Evolutionary conservation across 2,797 vertebrate genomes (phyloP).

Genomic region (Centropyge bicolor): DNA sequence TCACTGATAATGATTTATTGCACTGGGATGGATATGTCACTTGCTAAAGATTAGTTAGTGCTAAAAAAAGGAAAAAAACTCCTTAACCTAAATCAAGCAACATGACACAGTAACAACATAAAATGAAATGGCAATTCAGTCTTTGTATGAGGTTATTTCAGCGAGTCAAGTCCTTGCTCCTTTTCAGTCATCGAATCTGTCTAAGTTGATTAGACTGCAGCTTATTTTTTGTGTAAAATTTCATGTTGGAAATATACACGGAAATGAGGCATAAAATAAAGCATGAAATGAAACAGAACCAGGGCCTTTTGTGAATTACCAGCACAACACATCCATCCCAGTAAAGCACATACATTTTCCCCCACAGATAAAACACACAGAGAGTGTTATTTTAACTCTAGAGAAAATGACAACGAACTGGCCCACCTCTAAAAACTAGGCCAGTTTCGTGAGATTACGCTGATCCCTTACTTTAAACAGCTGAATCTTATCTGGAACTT

Average conservation of each 20-base stretch:
- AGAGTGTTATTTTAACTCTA: constrained; percentile 20
- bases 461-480: constrained; percentile 35
- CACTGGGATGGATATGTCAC: constrained; percentile 11
- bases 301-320: background rate
- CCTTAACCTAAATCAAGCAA: constrained; percentile 10
- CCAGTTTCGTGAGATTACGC: constrained; percentile 44
- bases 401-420: constrained; percentile 28
- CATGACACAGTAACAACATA: constrained; percentile 6
- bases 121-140: constrained; percentile 39
- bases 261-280: background rate
- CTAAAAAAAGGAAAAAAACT: constrained; percentile 15
- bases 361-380: constrained; percentile 6
- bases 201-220: background rate
- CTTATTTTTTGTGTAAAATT: constrained; percentile 1
- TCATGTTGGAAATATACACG: background rate
- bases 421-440: constrained; percentile 49
- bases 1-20: constrained; percentile 29
- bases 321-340: background rate
- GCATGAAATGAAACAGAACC: background rate
- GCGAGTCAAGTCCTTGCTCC: background rate
- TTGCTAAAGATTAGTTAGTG: constrained; percentile 19
- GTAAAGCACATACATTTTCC: background rate
- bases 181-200: background rate
- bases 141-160: background rate
- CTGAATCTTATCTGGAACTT: constrained; percentile 57